Evolutionary conservation across 1,140 invertebrate species (phyloP), one percentile per base, ranked within the genome.

Genomic region (Drosophila repleta): DNA sequence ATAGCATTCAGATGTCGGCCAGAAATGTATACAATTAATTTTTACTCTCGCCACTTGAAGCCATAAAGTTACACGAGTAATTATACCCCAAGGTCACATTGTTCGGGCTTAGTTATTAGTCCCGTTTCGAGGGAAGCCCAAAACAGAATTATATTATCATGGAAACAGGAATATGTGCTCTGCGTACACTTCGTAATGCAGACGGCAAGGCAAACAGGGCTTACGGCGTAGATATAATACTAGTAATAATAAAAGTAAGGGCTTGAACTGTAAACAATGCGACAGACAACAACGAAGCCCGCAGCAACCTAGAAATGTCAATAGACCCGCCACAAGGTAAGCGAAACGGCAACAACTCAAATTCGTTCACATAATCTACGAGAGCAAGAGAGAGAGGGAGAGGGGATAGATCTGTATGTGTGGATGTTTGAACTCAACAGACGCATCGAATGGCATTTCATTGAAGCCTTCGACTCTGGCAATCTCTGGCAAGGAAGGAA

Each of bases 301-400:
- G 41, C 35, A 66, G 18, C 37, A 72, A 58, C 69, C 63, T 67
- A 72, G 69, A 72, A 66, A 60, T 72, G 69, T 45, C 69, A 67
- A 72, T 72, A 72, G 63, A 58, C 37, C 37, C 62, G 24, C 8
- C 29, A 56, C 39, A 67, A 72, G 63, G 63, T 72, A 67, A 67
- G 11, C 18, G n/a, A 69, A 62, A 20, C 29, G 15, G 48, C 55
- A 51, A 24, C 13, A 24, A 45, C 26, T 26, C 24, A 24, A 21
- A n/a, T 41, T 26, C 4, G 18, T 20, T 26, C 39, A 26, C 13
- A 29, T 10, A 57, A 11, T 15, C 39, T 2, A n/a, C n/a, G 39
- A 43, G 39, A 43, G 7, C 0, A 3, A 17, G 2, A 43, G 37
- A 4, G 4, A 26, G 15, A 41, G 39, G 1, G n/a, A 7, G 6